These are phyloP conservation scores for Agrochola lychnidis DNA, from an alignment of 2,888 invertebrate species.

Conservation along the genomic window DNA sequence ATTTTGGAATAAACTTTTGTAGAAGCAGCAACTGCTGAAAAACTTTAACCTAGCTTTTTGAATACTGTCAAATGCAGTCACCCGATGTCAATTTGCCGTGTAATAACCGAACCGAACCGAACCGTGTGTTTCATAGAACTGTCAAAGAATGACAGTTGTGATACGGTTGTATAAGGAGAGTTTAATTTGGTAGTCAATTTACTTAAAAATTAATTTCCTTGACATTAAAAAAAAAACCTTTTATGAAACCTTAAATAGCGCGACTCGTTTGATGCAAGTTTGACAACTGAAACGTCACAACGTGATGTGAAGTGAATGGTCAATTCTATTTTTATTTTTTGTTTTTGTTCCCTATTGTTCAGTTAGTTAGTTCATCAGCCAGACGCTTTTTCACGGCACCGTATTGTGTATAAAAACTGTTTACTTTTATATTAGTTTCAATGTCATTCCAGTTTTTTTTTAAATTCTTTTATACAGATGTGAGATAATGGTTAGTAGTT, in stretches of 20 bases:
- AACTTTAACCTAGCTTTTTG: no score
- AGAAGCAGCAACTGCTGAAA: background rate
- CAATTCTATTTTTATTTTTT: background rate
- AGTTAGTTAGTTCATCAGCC: no score
- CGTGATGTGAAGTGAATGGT: background rate
- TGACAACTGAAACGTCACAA: background rate
- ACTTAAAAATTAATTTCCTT: background rate
- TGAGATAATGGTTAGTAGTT: background rate
- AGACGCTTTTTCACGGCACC: background rate
- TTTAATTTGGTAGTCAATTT: background rate
- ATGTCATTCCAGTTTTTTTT: background rate
- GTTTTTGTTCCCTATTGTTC: background rate
- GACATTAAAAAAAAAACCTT: background rate
- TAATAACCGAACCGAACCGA: background rate
- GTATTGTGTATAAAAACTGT: background rate
- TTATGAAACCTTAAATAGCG: background rate
- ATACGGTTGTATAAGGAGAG: background rate
- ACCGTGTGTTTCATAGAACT: background rate
- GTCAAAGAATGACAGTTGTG: background rate
- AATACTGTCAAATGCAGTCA: background rate
- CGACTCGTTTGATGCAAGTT: background rate
- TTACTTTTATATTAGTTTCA: background rate
- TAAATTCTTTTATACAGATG: background rate
- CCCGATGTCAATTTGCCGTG: background rate
- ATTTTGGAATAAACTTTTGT: background rate